These are phyloP conservation scores for Conus canariensis DNA, from an alignment of 2,888 invertebrate species.

Conservation along the genomic window DNA sequence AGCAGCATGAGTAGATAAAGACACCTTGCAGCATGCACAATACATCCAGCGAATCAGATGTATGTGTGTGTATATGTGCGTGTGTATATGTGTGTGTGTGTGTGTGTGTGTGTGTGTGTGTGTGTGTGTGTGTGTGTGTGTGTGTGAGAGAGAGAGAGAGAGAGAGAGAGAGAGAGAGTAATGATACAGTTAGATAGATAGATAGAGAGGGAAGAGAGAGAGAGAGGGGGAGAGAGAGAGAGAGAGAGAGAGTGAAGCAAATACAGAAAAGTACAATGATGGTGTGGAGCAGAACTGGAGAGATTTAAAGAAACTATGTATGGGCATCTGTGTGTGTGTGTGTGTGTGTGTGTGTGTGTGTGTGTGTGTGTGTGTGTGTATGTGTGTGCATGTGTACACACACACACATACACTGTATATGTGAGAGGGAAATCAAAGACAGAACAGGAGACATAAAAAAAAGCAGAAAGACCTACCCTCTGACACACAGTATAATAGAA, in stretches of 20 bases:
- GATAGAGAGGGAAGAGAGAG: no score
- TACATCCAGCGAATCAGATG: no score
- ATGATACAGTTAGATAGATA: no score
- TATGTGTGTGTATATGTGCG: neutral
- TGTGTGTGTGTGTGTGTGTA: conserved; percentile 2
- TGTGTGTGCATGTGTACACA: neutral
- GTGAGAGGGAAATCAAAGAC: neutral
- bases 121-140: neutral
- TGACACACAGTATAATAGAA: no score
- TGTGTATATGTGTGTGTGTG: neutral
- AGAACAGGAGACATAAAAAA: neutral
- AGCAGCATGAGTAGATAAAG: no score
- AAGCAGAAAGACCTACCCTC: no score
- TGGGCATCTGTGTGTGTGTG: conserved; percentile 24
- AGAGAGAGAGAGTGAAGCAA: neutral
- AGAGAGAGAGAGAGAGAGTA: no score
- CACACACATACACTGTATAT: no score
- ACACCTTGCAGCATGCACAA: no score
- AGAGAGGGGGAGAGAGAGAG: no score
- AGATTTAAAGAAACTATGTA: neutral
- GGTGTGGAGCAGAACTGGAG: no score
- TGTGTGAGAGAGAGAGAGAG: neutral
- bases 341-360: conserved; percentile 20
- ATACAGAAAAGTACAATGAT: no score
- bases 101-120: neutral